Evolutionary conservation across 1,140 invertebrate species (phyloP), one percentile per base, ranked within the genome.

Genomic region (Orius laevigatus): DNA sequence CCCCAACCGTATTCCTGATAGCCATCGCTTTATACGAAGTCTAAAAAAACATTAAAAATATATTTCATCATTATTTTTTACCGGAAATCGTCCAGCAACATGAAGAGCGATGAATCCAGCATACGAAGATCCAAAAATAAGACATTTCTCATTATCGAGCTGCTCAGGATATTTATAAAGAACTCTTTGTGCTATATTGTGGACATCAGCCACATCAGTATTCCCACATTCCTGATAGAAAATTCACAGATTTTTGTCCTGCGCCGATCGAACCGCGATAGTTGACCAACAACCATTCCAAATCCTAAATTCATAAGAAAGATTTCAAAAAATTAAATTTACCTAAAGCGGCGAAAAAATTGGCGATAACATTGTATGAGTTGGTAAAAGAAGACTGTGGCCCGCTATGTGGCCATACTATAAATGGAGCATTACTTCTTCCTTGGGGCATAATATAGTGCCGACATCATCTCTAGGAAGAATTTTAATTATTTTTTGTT

Each of bases 41-140:
- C 65, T 76, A 55, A 16, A 67, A 66, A 38, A 42, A 31, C 8
- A 42, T 15, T 48, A 31, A 49, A 42, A 40, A 10, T 34, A 49
- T 48, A 20, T 52, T 67, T 72, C 64, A 80, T 87, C 87, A 92
- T 44, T 35, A 43, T 42, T 19, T 52, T 34, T 68, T 68, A 79
- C 78, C 11, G 87, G 84, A 69, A 79, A 82, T 59, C 84, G 79
- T 2, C 80, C 87, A 62, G 81, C 82, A 1, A 95, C 65, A 65
- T 93, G 88, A 16, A 79, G 72, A 8, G 81, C 79, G 5, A 95
- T 65, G 63, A 94, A 94, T 31, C 90, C 91, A 41, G 90, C 90
- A 65, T 95, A 87, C 2, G 89, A 93, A 5, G 89, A 89, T 12
- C 90, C 90, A 39, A 63, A 66, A 0, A 84, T 53, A 5, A 70